Evolutionary conservation across 2,113 vertebrate genomes (phyloP), one percentile per base, ranked within the genome.

Genomic region (Hydrochoerus hydrochaeris): DNA sequence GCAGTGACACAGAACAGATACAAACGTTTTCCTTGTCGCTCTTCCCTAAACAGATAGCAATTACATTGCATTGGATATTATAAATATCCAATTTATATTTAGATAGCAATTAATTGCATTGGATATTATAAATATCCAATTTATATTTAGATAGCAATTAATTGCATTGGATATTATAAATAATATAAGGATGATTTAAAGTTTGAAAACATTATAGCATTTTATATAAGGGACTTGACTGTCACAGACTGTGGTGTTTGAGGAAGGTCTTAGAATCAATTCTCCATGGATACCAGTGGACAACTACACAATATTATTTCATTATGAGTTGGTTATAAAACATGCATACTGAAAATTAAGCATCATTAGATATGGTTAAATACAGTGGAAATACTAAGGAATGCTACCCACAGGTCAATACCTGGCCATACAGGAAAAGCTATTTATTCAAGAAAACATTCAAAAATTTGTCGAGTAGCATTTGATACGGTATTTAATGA

Each of bases 401-500:
- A 52, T 41, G 57, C 22, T 77, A 77, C 46, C 71, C 49, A 58
- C n/a, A 77, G 46, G 63, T 71, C 57, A 54, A 90, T 63, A 44
- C 54, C 81, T 95, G 52, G 54, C 9, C 82, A 92, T 67, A 19
- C n/a, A 69, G n/a, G 46, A 71, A 85, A 88, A 82, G 52, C 44
- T 88, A 5, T 92, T 92, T 81, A 93, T 52, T 46, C 52, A 90
- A 88, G 67, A 65, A 82, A 85, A 49, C 65, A 86, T 90, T 63
- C 69, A 62, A 58, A 90, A 93, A 88, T 77, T 38, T 86, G 24
- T 86, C 78, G 52, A 65, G 73, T 93, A 80, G 28, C 85, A 96
- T 92, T 78, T 94, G 67, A 63, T 80, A 28, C 90, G 75, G 38
- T 77, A 95, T 95, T 88, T 95, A 65, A 71, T 96, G 75, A 96